Evolutionary conservation across 2,797 vertebrate species (phyloP).

Genomic region (Sebastiscus albofasciatus): DNA sequence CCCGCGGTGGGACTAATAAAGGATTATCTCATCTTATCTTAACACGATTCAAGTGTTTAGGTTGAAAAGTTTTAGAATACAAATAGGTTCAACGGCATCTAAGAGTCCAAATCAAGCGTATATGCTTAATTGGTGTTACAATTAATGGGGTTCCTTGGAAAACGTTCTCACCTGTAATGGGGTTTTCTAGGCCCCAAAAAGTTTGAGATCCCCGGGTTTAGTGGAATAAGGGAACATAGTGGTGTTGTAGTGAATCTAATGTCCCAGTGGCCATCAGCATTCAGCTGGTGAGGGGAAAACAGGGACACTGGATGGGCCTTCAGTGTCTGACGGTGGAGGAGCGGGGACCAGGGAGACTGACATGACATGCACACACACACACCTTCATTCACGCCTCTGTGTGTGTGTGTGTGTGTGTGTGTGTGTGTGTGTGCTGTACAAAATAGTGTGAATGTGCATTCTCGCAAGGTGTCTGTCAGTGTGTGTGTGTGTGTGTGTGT

Average conservation of each 20-base stretch:
- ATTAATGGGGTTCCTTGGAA: too few relatives aligned
- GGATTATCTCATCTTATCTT: too few relatives aligned
- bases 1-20: rapidly evolving
- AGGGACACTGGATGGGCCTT: constrained; percentile 62
- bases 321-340: constrained; percentile 53
- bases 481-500: constrained; percentile 35
- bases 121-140: too few relatives aligned
- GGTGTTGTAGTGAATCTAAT: background rate
- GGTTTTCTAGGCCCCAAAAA: too few relatives aligned
- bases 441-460: constrained; percentile 43
- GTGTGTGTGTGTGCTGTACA: constrained; percentile 8
- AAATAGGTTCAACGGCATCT: too few relatives aligned
- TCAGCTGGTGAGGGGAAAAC: constrained; percentile 57
- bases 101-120: too few relatives aligned
- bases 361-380: constrained; percentile 38
- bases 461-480: constrained; percentile 52
- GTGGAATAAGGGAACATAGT: background rate
- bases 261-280: constrained; percentile 68
- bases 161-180: too few relatives aligned
- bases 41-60: too few relatives aligned
- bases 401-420: constrained; percentile 21
- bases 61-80: too few relatives aligned
- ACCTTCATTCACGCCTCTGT: background rate
- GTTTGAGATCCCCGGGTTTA: background rate
- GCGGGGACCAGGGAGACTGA: constrained; percentile 62